Evolutionary conservation across 2,113 vertebrate genomes (phyloP), one percentile per base, ranked within the genome.

Genomic region (Periophthalmodon schlosseri): DNA sequence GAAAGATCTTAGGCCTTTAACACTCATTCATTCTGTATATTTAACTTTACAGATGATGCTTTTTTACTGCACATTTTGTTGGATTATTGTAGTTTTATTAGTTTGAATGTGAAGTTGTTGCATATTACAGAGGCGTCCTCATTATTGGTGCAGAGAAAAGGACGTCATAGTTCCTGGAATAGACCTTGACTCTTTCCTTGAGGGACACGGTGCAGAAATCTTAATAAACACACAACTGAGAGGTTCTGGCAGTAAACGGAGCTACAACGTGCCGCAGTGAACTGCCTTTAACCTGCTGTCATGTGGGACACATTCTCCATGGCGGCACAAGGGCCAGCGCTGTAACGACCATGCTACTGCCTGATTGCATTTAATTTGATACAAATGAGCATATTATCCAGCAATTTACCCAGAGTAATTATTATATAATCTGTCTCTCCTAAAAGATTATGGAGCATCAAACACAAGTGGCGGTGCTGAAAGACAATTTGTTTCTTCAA

Each of bases 291-390:
- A 83, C 76, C 57, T 64, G 73, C 71, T 39, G 75, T 75, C 47
- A 69, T 50, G 79, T 86, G 77, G 68, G 81, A 84, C 73, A 78
- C 73, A 82, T 86, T 80, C 74, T 83, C 73, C 71, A 78, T 72
- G 79, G 77, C 79, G 79, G 75, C 68, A 58, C 50, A 36, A 23
- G 1, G 28, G 73, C 75, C 80, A 84, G 70, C 33, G n/a, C 72
- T 70, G 60, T 83, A 85, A 88, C 21, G 21, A 84, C 75, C 77
- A 75, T 66, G 75, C 46, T 81, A 80, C 79, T 79, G 70, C 66
- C 74, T 86, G 85, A 88, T 85, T 88, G 76, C 15, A 0, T 87
- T 82, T 88, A 78, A 88, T 88, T 88, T 75, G 68, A 83, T 78
- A 83, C 74, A 91, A 86, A 86, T 83, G 71, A 89, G 74, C 70